Base-by-base conservation (phyloP, 2,113 vertebrate species). In the Aspiorhynchus laticeps region DNA sequence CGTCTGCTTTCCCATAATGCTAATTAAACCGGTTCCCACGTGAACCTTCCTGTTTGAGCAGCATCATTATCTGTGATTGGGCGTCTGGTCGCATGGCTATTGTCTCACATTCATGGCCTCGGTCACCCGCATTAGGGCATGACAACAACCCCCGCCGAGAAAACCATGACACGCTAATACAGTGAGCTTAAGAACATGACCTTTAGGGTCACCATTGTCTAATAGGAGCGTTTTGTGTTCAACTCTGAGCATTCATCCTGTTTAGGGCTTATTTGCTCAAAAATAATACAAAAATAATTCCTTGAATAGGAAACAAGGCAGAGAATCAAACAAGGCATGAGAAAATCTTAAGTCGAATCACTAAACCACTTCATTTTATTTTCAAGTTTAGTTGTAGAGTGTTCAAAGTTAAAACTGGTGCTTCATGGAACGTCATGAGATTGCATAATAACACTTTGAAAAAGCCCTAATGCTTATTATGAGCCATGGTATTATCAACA, bases 11-110 rank as follows among this genome's bases (percentile, higher is more conserved):
- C 63, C 85, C 51, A 76, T 83, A 38, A 61, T 0, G 61, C 46
- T 53, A 59, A 86, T 85, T 91, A 85, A 85, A 33, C 38, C 43
- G n/a, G 91, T 95, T 94, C 93, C 92, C 92, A 93, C 53, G 92
- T 92, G 92, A 94, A 93, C 92, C 59, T 89, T 46, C 28, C 61
- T 76, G 81, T 36, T 28, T 33, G 38, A 24, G 36, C 87, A 61
- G 85, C 87, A 77, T 86, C 59, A 87, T 93, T 93, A 93, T 94
- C 91, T 91, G 84, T 79, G 79, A 28, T 88, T 84, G 82, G 21
- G 87, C 85, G 91, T 85, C 79, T 51, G 90, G 84, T 86, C 88
- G 88, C 85, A 91, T 91, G 92, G 73, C 90, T 90, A 91, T 92
- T 94, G 93, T 94, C 91, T 90, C 26, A 90, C 33, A 63, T n/a